Evolutionary conservation across 2,797 vertebrate species (phyloP), one percentile per base, ranked within the genome.

Genomic region (Scolopax rusticola): DNA sequence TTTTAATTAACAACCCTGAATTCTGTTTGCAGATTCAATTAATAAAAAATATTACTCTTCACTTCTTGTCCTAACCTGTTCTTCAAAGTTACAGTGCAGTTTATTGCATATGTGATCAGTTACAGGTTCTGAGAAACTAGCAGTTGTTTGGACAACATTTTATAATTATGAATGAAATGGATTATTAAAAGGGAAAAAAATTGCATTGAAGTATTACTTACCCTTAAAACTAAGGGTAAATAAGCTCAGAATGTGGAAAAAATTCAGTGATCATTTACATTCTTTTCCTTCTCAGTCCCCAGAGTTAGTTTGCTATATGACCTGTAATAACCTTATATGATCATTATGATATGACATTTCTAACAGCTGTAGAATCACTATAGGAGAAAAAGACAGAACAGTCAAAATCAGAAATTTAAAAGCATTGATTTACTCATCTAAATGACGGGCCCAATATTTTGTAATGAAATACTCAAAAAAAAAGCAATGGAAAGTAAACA

Each of bases 1-100:
- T 92, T 83, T 90, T 76, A 93, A 91, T 95, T 89, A 91, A 84
- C 36, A 4, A 65, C 16, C 7, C 36, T 69, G 59, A 83, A 84
- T 90, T 84, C 50, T 40, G 3, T 73, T 76, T 92, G 69, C n/a
- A 73, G 65, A 90, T 88, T 92, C 87, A 81, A 51, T 93, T 91
- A 94, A 90, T 64, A 77, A 65, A 64, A 64, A 8, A 56, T 43
- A 69, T 36, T 77, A 45, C 59, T 80, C 43, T 85, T 91, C 54
- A 69, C 27, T 84, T 94, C 87, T 65, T 90, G 51, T 86, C 63
- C 47, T 81, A 82, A 67, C 21, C 63, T 82, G 69, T 53, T 80
- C 67, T 93, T 96, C 81, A 47, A 87, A 67, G 40, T 59, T 82
- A 61, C 54, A 81, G 6, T 38, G 45, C 43, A 60, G 30, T 87